A percentile compares a stretch with the other conserved stretches of the same genome.
These are phyloP conservation scores for Scortum barcoo DNA, from an alignment of 2,113 vertebrate species.

Conservation along the genomic window DNA sequence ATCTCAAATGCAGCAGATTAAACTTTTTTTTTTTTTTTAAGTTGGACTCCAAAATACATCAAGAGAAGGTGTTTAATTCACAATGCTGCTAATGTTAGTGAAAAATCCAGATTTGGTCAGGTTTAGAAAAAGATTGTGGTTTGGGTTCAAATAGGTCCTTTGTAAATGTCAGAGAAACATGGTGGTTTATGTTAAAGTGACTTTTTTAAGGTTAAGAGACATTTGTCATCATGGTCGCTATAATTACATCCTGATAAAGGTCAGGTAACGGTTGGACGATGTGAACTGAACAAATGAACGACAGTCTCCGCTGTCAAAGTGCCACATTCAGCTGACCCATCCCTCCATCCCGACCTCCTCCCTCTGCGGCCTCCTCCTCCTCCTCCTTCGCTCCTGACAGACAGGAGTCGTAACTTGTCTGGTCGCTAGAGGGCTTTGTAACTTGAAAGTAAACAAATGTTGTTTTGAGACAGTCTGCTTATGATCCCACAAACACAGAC, in stretches of 20 bases:
- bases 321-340: neutral
- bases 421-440: neutral
- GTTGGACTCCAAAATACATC: no score
- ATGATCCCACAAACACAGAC: slow-evolving; percentile 7
- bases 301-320: neutral
- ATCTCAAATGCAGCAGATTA: neutral
- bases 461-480: neutral
- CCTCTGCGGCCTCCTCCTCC: neutral
- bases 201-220: neutral
- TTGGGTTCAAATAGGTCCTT: neutral
- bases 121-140: no score
- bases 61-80: neutral
- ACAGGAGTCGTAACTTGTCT: neutral
- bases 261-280: neutral
- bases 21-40: neutral
- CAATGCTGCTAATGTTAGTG: no score
- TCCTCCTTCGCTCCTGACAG: neutral
- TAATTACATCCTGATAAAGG: neutral
- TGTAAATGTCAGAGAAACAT: neutral
- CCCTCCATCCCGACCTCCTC: neutral
- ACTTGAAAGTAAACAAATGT: neutral
- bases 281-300: neutral
- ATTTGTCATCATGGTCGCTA: neutral
- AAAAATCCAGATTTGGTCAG: neutral
- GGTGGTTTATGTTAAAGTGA: neutral